phyloP scores from a whole-genome alignment of 1,140 invertebrate genomes.

The Cylas formicarius region DNA sequence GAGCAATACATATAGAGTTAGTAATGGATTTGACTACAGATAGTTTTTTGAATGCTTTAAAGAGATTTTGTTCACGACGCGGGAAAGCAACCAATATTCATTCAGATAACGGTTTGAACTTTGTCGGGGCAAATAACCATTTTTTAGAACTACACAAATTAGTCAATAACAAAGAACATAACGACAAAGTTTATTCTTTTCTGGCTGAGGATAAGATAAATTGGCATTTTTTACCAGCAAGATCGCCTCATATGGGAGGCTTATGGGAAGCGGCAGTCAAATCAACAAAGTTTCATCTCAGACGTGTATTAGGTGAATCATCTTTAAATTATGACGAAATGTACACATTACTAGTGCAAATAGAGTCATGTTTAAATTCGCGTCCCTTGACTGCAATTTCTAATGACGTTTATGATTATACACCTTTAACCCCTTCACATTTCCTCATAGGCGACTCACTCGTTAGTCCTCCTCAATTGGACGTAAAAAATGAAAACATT shows the following conservation, averaged over 20 bases:
- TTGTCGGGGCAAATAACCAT: constrained; percentile 28
- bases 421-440: constrained; percentile 35
- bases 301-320: constrained; percentile 25
- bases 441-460: constrained; percentile 37
- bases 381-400: constrained; percentile 32
- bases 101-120: constrained; percentile 38
- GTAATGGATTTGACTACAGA: constrained; percentile 34
- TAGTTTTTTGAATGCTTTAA: constrained; percentile 37
- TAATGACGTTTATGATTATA: constrained; percentile 27
- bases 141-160: constrained; percentile 4
- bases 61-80: constrained; percentile 38
- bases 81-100: constrained; percentile 29
- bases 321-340: constrained; percentile 21
- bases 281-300: constrained; percentile 31
- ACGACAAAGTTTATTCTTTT: constrained; percentile 30
- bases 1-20: constrained; percentile 32
- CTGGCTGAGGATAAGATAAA: constrained; percentile 33
- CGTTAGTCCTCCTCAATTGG: constrained; percentile 19
- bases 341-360: constrained; percentile 26
- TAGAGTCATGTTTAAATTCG: constrained; percentile 34
- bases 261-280: constrained; percentile 24
- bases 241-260: constrained; percentile 24
- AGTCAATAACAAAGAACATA: constrained; percentile 9
- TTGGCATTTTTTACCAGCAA: constrained; percentile 23
- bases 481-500: neutral